phyloP scores from a whole-genome alignment of 2,888 invertebrate species.

The Drosophila parthenogenetica region DNA sequence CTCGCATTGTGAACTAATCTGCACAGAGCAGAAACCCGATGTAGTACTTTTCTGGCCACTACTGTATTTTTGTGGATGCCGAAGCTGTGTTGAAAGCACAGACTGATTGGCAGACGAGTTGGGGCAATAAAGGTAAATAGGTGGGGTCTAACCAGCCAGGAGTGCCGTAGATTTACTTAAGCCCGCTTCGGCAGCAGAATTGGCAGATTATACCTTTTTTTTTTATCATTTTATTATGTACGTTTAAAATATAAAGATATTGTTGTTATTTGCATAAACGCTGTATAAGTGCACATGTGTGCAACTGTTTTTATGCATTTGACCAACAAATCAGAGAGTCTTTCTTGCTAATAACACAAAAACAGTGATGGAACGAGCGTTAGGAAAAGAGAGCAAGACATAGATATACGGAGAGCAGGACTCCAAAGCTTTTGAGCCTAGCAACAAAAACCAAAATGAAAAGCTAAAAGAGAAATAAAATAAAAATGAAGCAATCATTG shows the following conservation, averaged over 20 bases:
- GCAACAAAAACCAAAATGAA: constrained; percentile 52
- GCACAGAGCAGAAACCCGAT: too few species aligned
- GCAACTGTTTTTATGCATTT: constrained; percentile 29
- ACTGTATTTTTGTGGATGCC: constrained; percentile 24
- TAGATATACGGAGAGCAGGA: not conserved
- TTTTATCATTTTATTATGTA: constrained; percentile 14
- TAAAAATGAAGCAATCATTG: constrained; percentile 69
- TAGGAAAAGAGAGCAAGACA: constrained; percentile 3
- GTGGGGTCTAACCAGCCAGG: constrained; percentile 23
- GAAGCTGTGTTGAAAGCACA: constrained; percentile 12
- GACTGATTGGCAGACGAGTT: constrained; percentile 37
- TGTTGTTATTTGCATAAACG: constrained; percentile 62
- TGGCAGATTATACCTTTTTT: constrained; percentile 16
- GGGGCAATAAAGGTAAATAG: not conserved
- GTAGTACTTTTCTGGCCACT: constrained; percentile 2
- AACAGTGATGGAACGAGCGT: constrained; percentile 17
- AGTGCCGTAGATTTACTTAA: constrained; percentile 56
- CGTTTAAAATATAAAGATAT: constrained; percentile 42
- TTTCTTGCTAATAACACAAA: constrained; percentile 36
- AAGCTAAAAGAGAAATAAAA: constrained; percentile 47
- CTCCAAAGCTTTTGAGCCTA: constrained; percentile 44
- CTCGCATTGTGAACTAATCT: too few species aligned
- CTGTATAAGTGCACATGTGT: constrained; percentile 50
- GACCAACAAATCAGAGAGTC: constrained; percentile 51
- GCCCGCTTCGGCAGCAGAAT: constrained; percentile 54